phyloP scores from a whole-genome alignment of 2,113 vertebrate species.

The Ptyas mucosa region DNA sequence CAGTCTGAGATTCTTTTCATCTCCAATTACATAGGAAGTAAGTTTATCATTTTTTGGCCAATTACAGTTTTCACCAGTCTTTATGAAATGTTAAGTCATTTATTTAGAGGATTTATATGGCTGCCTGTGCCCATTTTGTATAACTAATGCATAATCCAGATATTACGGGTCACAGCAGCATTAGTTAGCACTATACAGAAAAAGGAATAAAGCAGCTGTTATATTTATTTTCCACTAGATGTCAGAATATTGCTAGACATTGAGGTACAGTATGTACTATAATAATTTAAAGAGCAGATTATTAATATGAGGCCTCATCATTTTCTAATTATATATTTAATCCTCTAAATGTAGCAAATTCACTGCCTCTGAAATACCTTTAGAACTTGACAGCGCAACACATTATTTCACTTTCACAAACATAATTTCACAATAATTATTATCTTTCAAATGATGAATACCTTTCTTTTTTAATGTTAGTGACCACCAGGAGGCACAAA shows the following conservation, averaged over 20 bases:
- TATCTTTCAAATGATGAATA: neutral
- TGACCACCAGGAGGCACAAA: neutral
- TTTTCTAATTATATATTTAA: constrained; percentile 56
- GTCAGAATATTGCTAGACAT: constrained; percentile 38
- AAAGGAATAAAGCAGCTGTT: neutral
- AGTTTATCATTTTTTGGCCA: neutral
- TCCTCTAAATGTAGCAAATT: constrained; percentile 41
- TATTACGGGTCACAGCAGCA: neutral
- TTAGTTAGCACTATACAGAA: neutral
- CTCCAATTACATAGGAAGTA: neutral
- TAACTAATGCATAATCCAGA: neutral
- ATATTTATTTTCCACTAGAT: constrained; percentile 53
- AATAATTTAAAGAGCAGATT: constrained; percentile 35
- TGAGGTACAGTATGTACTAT: neutral
- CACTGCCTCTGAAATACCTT: constrained; percentile 38
- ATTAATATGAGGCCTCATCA: constrained; percentile 16
- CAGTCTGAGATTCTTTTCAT: neutral
- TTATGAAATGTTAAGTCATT: neutral
- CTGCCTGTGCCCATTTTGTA: neutral
- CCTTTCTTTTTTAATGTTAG: neutral
- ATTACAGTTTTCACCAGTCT: neutral
- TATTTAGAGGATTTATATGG: neutral
- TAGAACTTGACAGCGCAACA: constrained; percentile 43
- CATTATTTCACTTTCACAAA: constrained; percentile 21
- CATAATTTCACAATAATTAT: neutral